These are phyloP conservation scores for Salvator merianae DNA, from an alignment of 2,113 vertebrate species.

Conservation along the genomic window DNA sequence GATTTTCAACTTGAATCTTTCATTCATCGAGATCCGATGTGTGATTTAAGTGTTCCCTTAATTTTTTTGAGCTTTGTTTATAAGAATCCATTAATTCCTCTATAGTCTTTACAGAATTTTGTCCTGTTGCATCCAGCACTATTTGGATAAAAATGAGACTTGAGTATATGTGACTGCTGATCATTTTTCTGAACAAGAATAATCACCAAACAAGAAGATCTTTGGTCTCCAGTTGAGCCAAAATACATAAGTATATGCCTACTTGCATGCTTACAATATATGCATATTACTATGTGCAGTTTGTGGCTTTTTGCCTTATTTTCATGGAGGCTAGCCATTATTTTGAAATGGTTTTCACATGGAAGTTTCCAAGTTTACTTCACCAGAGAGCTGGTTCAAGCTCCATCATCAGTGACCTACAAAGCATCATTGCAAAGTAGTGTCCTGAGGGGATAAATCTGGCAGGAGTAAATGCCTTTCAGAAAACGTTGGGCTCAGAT, in stretches of 20 bases:
- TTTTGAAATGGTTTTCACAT: neutral
- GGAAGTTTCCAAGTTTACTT: neutral
- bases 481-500: slow-evolving; percentile 33
- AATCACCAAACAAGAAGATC: neutral
- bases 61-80: too few species aligned
- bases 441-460: slow-evolving; percentile 10
- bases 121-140: too few species aligned
- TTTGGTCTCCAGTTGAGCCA: neutral
- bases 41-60: too few species aligned
- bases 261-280: too few species aligned
- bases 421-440: neutral
- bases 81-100: too few species aligned
- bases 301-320: neutral
- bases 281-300: neutral
- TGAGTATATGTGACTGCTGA: neutral
- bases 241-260: neutral
- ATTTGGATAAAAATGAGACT: too few species aligned
- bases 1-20: too few species aligned
- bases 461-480: neutral
- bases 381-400: neutral
- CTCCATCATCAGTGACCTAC: neutral
- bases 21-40: too few species aligned
- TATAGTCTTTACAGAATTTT: neutral
- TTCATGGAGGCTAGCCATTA: neutral
- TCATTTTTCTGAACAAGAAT: neutral